Base-by-base conservation (phyloP, 1,140 invertebrate genomes). In the Procambarus virginalis region DNA sequence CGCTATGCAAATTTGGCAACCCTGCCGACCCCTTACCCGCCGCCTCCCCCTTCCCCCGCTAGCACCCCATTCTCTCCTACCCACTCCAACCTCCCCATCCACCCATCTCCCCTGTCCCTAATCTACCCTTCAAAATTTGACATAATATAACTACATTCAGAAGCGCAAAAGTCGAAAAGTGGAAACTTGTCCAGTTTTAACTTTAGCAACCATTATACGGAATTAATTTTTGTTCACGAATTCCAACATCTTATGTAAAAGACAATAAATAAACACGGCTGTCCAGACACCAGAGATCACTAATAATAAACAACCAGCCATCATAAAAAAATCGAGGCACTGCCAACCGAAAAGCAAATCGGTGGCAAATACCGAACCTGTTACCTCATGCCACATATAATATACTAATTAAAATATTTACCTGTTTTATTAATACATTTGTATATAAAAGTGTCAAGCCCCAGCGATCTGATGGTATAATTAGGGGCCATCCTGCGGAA, bases 381-480 rank as follows among this genome's bases (percentile, higher is more conserved):
- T 73, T 20, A n/a, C 68, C 68, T 34, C n/a, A 73, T 73, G 68
- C 68, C 68, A 73, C 68, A 73, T 73, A 73, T 73, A 73, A 73
- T 73, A 73, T 46, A 17, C 58, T 22, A 51, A 45, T 86, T 17
- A 58, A 64, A 46, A 64, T 86, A 49, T 86, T 34, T 86, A 75
- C 49, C n/a, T 51, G n/a, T 51, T 14, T 70, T 58, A 81, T 81
- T 81, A 81, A 81, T 81, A 58, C 79, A 81, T 81, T 81, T 22
- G 79, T 81, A 81, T n/a, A 58, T 81, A 81, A 81, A 81, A 81
- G 79, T 81, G 79, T 34, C 51, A 58, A 34, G 79, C 55, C 79
- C 51, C 49, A 22, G 49, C 79, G 79, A 81, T 81, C 79, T 81
- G 79, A 81, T 81, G 79, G 79, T 81, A 58, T 58, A 81, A 81